Base-by-base conservation (phyloP, 2,888 invertebrate species). In the Phyto melanocephala region DNA sequence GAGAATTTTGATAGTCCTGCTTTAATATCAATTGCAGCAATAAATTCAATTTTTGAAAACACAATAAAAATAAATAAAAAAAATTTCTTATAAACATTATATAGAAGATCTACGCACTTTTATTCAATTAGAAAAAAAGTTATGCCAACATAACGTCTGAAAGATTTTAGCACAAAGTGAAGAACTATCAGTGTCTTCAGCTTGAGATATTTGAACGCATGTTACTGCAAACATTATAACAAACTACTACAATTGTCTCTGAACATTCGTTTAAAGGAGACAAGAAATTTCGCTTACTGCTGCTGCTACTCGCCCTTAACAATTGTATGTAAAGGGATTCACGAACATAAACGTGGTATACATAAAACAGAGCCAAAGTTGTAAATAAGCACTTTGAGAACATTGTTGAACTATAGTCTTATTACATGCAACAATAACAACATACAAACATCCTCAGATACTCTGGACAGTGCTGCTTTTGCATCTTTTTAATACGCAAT, bases 1-100 rank as follows among this genome's bases (percentile, higher is more conserved):
- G 10, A 54, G 20, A 22, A 63, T 83, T 85, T 81, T 81, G 56
- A 85, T 84, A 84, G 84, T 79, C 80, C 84, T 84, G 80, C 71
- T 84, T n/a, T 82, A 78, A 77, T 81, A 81, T 65, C 84, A 84
- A 56, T 76, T 76, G 76, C 65, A 83, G 79, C 79, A 80, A 71
- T 74, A 81, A 79, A 70, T 74, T 83, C 70, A 77, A 52, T 82
- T 82, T 75, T 79, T 83, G 83, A 81, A 47, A 80, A 78, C 71
- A 56, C 80, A 83, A 74, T 65, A 80, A 52, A 78, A 68, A 80
- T 45, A 40, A 54, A 75, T 24, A 70, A 50, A 6, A 67, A 42
- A n/a, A n/a, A n/a, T n/a, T n/a, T n/a, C n/a, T n/a, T n/a, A n/a
- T n/a, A n/a, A n/a, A n/a, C n/a, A n/a, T n/a, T n/a, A n/a, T n/a